Conservation (phyloP, 2,888 invertebrate species). For the Acleris literana region DNA sequence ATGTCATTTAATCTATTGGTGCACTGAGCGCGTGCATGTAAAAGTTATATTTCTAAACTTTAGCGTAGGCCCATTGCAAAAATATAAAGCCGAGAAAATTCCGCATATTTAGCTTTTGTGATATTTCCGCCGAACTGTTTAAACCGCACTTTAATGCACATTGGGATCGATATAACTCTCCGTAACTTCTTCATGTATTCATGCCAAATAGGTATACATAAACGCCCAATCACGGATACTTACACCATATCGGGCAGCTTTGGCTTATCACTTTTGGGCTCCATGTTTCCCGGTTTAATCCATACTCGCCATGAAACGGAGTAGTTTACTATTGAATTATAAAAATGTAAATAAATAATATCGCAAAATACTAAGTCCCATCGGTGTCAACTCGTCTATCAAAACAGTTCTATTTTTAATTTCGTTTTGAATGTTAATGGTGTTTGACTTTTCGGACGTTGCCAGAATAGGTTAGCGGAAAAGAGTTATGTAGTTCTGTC, state of each 20-base stretch:
- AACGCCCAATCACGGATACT: slow-evolving; percentile 45
- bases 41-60: too few species aligned
- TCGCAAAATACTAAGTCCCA: slow-evolving; percentile 17
- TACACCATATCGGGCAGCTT: slow-evolving; percentile 73
- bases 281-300: slow-evolving; percentile 52
- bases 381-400: slow-evolving; percentile 36
- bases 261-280: slow-evolving; percentile 55
- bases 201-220: background rate
- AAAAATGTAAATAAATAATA: slow-evolving; percentile 32
- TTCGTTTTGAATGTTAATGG: slow-evolving; percentile 12
- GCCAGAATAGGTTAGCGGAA: slow-evolving; percentile 9
- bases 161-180: too few species aligned
- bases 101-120: too few species aligned
- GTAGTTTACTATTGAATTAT: slow-evolving; percentile 3
- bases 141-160: too few species aligned
- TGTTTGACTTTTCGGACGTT: background rate
- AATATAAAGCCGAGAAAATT: too few species aligned
- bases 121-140: too few species aligned
- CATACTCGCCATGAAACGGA: slow-evolving; percentile 20
- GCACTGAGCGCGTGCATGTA: too few species aligned
- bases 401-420: slow-evolving; percentile 46
- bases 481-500: background rate
- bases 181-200: background rate
- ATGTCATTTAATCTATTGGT: too few species aligned
- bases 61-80: too few species aligned